Evolutionary conservation across 2,113 vertebrate species (phyloP).

Genomic region (Empidonax alnorum): DNA sequence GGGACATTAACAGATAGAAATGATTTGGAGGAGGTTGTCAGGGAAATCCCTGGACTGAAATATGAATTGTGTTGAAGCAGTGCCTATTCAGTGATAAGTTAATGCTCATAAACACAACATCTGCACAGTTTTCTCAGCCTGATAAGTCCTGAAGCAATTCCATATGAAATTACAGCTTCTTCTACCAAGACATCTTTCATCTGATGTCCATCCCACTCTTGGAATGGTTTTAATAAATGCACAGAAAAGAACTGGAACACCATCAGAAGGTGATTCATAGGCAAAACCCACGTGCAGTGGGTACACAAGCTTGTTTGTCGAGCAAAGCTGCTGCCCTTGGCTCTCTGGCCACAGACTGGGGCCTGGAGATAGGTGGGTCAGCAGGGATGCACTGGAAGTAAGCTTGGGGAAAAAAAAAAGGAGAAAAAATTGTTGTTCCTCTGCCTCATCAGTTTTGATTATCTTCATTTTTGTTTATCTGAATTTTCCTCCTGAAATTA

Average conservation of each 20-base stretch:
- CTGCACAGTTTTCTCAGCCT: neutral
- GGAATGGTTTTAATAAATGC: neutral
- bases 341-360: neutral
- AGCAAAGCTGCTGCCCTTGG: neutral
- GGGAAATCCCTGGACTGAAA: conserved; percentile 46
- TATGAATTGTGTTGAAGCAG: neutral
- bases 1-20: conserved; percentile 31
- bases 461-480: neutral
- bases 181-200: neutral
- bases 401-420: neutral
- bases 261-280: conserved; percentile 15
- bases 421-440: neutral
- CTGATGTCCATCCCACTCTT: neutral
- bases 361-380: neutral
- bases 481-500: neutral
- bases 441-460: neutral
- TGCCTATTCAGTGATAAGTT: neutral
- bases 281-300: neutral
- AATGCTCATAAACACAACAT: neutral
- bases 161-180: neutral
- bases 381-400: neutral
- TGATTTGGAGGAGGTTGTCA: conserved; percentile 32
- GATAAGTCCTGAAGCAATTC: neutral
- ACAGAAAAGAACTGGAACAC: conserved; percentile 5
- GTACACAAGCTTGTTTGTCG: neutral